Evolutionary conservation across 92 coral and sea anemone species (phyloP), one percentile per base, ranked within the genome.

Genomic region (Zoanthus sociatus): DNA sequence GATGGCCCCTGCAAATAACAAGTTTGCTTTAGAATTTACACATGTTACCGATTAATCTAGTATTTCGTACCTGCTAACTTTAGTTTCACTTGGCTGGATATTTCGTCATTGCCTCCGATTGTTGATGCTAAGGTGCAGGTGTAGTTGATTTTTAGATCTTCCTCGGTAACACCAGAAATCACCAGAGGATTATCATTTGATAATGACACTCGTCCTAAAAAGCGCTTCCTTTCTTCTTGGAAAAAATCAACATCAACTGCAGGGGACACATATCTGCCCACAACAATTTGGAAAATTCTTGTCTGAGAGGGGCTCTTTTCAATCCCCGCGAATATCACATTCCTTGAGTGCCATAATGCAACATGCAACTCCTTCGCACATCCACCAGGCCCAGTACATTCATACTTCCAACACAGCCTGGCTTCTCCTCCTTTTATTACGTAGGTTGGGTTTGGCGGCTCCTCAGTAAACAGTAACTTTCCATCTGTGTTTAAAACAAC

Each of bases 311-410:
- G 18, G 6, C 0, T 0, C 13, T 48, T 6, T 42, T 5, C 21
- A 3, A 17, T 32, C 32, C 16, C 54, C 13, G 15, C 79, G 47
- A 75, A 47, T 51, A 75, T 75, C 8, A 75, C 60, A 47, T 75
- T 75, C 18, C 56, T 45, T 11, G 79, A 47, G 47, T 73, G 77
- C 77, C 77, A 73, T 42, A 73, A 14, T 7, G 37, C 77, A 16
- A 8, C 3, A 2, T 14, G 1, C 17, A 58, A 58, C 66, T 58
- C 66, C 3, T 58, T 58, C 0, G 10, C 55, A 50, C 55, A 50
- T 50, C 55, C 55, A 50, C 55, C 55, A 50, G 54, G 12, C 6
- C 0, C 18, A 58, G 16, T 58, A 20, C 66, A 58, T 12, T 2
- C 21, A 58, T 14, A 58, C 17, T 58, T 58, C 66, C 66, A 58